These are phyloP conservation scores for Stichodactyla helianthus DNA, from an alignment of 64 coral and sea anemone species.

Conservation along the genomic window DNA sequence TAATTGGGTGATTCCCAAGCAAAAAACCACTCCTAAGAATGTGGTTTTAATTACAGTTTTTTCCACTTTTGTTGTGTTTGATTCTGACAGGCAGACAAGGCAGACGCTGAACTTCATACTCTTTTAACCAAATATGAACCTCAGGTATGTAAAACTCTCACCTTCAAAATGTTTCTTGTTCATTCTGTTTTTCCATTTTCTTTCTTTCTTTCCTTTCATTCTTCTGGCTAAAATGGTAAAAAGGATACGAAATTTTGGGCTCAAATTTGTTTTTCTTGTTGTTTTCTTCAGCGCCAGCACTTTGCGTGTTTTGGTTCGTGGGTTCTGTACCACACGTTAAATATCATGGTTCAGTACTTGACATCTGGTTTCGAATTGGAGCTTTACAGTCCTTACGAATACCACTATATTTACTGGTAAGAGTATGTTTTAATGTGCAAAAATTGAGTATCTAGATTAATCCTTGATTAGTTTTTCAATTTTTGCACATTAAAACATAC, in stretches of 20 bases:
- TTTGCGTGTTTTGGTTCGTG: constrained; percentile 99
- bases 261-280: neutral
- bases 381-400: constrained; percentile 87
- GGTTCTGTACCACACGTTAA: constrained; percentile 91
- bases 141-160: constrained; percentile 39
- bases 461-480: neutral
- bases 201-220: too few relatives aligned
- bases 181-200: too few relatives aligned
- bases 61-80: neutral
- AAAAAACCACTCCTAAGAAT: too few relatives aligned
- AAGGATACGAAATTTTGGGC: too few relatives aligned
- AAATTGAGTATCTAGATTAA: neutral
- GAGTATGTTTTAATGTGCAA: neutral
- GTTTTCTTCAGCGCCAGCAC: constrained; percentile 71
- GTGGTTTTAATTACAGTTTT: too few relatives aligned
- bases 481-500: too few relatives aligned
- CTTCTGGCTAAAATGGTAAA: too few relatives aligned
- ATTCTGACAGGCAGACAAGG: constrained; percentile 75
- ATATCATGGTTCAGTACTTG: constrained; percentile 97
- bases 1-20: too few relatives aligned
- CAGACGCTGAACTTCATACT: constrained; percentile 88
- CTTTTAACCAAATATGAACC: constrained; percentile 83
- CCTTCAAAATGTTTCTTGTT: too few relatives aligned
- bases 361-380: constrained; percentile 91
- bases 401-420: constrained; percentile 97